Conservation (phyloP, 2,113 vertebrate species). For the Sceloporus undulatus region DNA sequence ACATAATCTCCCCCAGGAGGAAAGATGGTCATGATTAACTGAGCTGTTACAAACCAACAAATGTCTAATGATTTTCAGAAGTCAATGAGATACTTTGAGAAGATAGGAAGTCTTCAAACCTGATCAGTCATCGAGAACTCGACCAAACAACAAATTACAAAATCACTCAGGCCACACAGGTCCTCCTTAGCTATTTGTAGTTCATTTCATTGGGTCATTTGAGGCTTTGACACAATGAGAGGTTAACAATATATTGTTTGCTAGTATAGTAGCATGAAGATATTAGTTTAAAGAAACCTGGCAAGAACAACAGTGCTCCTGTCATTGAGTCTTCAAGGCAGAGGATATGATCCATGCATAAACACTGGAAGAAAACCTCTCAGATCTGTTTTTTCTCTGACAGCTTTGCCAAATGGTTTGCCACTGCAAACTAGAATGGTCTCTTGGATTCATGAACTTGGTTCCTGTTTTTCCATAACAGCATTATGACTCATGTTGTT, state of each 20-base stretch:
- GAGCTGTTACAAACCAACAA: not conserved
- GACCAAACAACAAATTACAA: not conserved
- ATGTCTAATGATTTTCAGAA: no score
- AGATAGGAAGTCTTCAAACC: not conserved
- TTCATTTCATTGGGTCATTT: not conserved
- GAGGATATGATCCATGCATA: not conserved
- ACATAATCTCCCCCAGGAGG: not conserved
- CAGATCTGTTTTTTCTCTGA: not conserved
- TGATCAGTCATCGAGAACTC: not conserved
- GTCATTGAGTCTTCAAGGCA: not conserved
- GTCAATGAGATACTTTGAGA: not conserved
- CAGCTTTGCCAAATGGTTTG: not conserved
- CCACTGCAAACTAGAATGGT: not conserved
- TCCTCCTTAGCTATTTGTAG: not conserved
- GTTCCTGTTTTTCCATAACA: not conserved
- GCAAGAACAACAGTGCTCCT: not conserved
- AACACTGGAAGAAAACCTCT: not conserved
- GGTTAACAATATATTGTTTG: not conserved
- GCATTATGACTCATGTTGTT: conserved; percentile 5
- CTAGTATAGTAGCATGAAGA: not conserved
- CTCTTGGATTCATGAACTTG: not conserved
- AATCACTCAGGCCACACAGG: not conserved
- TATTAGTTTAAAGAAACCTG: not conserved
- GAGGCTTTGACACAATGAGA: not conserved
- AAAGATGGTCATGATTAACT: not conserved